Base-by-base conservation (phyloP, 2,888 invertebrate species). In the Homarus gammarus region DNA sequence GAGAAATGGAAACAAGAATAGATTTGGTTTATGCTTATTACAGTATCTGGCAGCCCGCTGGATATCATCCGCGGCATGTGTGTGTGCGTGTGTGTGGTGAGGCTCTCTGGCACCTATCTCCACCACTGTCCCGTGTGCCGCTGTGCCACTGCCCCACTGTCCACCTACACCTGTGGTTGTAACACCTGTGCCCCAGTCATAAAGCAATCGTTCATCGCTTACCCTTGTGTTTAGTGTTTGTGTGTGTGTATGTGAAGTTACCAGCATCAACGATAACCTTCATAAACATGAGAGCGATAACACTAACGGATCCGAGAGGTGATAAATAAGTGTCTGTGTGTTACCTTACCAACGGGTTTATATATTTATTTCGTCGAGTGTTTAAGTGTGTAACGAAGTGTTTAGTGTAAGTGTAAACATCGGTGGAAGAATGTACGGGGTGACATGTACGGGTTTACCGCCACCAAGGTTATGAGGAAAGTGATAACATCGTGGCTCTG, bases 41-140 rank as follows among this genome's bases (percentile, higher is more conserved):
- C 27, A 64, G 6, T 64, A 64, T n/a, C 64, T 64, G 64, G 64
- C 64, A 64, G 64, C 64, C 44, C 27, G n/a, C 27, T 64, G 64
- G 44, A 44, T 44, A 12, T 44, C 64, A 12, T 6, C 64, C n/a
- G 6, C 22, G 64, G 64, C 64, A 27, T 8, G 18, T 64, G 64
- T 64, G 64, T 64, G n/a, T n/a, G 64, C 27, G n/a, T 8, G 18
- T 64, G 64, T 64, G 64, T 64, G 64, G 27, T 27, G 12, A 22
- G 64, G 6, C n/a, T n/a, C 64, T 27, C 6, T 64, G 64, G 64
- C 64, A 64, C 64, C 64, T 64, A 64, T 64, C 64, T 27, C 10
- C 64, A 27, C 27, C 64, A 27, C 64, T 64, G 64, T 64, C 64
- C 64, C 22, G 64, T n/a, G 64, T 64, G 64, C 64, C n/a, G 64